Evolutionary conservation across 2,888 invertebrate genomes (phyloP), one percentile per base, ranked within the genome.

Genomic region (Aphidius colemani): DNA sequence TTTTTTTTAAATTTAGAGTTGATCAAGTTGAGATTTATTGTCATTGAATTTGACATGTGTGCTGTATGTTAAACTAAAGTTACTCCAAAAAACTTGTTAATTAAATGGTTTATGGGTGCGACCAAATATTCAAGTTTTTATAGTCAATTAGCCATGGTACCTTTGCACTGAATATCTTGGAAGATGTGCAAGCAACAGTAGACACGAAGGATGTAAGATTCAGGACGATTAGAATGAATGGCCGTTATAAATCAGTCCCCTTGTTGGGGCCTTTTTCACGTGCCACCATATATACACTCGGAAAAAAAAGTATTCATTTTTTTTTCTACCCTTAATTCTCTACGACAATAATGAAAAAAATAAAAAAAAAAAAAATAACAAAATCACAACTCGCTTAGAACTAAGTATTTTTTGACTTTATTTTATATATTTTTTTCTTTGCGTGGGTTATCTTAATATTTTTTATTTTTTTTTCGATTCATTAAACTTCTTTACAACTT

Each of bases 151-250:
- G 77, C 70, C 69, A 71, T 70, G 75, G 73, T 69, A 67, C 59
- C 55, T 59, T 39, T 64, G 45, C 64, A 61, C 63, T 62, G 45
- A 9, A 57, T 57, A 57, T 45, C 13, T 10, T 57, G 46, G 45
- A 70, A 74, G 74, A 75, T 78, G 72, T 72, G 72, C 75, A 72
- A 71, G 74, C 72, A 71, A 66, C 72, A 71, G 71, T 70, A 70
- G 73, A 75, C 71, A 71, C 71, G 68, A 68, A 69, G 71, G 66
- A 69, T 67, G 71, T 69, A 74, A 78, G 78, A 78, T 77, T 70
- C 76, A 73, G 72, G 77, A 76, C 78, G 78, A 78, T 78, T 78
- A 78, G 78, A 78, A 78, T 76, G 77, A 78, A 78, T 78, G 78
- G 77, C 74, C 72, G 71, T 73, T 69, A 78, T 78, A 78, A 78